Base-by-base conservation (phyloP, 1,140 invertebrate genomes). In the Micrasema longulum region DNA sequence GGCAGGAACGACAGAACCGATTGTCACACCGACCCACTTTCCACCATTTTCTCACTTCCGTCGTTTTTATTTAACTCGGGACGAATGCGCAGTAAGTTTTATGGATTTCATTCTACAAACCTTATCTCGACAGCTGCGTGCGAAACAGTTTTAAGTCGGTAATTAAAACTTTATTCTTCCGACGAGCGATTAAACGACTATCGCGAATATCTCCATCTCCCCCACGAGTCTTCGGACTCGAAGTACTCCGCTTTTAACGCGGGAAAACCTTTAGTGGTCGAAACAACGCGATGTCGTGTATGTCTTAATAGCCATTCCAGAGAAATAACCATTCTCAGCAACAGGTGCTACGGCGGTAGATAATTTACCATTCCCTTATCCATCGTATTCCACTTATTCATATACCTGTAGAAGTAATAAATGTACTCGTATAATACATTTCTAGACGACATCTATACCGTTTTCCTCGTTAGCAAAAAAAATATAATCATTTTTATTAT, bases 21-120 rank as follows among this genome's bases (percentile, higher is more conserved):
- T 53, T 35, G 50, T 53, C 50, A 35, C 50, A 53, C 26, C 50
- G 50, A 53, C 50, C 50, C n/a, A 35, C 50, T 53, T 53, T 14
- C 14, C 50, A 26, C 50, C 23, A 31, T 31, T 45, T 45, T 45
- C 41, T 45, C 11, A 45, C 41, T 45, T 45, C 41, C 41, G 41
- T 16, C 41, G 14, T 45, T 16, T 12, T n/a, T 45, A 3, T 16
- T 45, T 11, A 11, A 45, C 41, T 38, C 36, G 6, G 36, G 36
- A 38, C 36, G n/a, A 38, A 38, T 12, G 12, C 36, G 6, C 36
- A 12, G 12, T 45, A 45, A 12, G 41, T 45, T 45, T 45, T 45
- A 45, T 45, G 11, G 14, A 45, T 45, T 12, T 11, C 26, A 31
- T 45, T 16, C 2, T 45, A 16, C 36, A 45, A 45, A 45, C 41